phyloP scores from a whole-genome alignment of 2,797 vertebrate species.

The Threskiornis aethiopicus region DNA sequence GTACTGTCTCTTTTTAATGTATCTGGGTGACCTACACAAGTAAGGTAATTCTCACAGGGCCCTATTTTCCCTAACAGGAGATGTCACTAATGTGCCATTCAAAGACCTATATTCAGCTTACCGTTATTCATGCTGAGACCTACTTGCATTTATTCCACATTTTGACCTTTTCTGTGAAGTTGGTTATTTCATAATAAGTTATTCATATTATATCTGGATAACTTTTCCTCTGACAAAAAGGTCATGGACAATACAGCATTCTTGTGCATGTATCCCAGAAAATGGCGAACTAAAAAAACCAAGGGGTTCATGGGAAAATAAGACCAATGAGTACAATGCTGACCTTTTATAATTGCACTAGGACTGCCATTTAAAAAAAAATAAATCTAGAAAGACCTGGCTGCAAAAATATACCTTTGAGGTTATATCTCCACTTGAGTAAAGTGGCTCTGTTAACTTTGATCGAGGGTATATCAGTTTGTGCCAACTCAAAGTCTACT shows the following conservation, averaged over 20 bases:
- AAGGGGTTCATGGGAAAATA: neutral
- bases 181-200: conserved; percentile 31
- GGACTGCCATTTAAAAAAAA: neutral
- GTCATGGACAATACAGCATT: neutral
- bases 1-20: neutral
- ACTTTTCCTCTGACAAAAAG: neutral
- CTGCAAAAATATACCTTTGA: neutral
- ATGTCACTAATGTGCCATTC: neutral
- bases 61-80: neutral
- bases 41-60: neutral
- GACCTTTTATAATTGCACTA: neutral
- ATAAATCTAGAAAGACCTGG: neutral
- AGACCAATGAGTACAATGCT: neutral
- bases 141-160: neutral
- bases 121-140: neutral
- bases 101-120: neutral
- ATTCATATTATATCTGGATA: neutral
- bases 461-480: neutral
- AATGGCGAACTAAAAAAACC: neutral
- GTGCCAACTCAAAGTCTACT: neutral
- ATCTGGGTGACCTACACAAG: neutral
- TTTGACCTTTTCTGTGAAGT: conserved; percentile 32
- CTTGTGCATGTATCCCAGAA: neutral
- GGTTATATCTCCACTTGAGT: neutral
- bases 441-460: neutral